Base-by-base conservation (phyloP, 2,113 vertebrate species). In the Gambusia holbrooki region DNA sequence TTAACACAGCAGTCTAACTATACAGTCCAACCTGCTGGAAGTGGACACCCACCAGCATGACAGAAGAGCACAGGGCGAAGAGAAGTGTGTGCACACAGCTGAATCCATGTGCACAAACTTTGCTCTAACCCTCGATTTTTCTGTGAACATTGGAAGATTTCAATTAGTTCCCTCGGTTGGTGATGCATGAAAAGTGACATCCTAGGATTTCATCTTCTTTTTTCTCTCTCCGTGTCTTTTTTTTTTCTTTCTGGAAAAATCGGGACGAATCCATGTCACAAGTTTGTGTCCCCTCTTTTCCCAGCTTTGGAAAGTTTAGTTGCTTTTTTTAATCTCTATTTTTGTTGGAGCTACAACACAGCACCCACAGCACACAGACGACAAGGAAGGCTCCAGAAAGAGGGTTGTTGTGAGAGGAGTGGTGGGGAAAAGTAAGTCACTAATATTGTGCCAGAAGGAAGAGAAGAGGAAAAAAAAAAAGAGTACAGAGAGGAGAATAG, bases 341-440 rank as follows among this genome's bases (percentile, higher is more conserved):
- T 87, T 89, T 90, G 89, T 90, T 89, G 89, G 90, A 94, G 93
- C 89, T 93, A 94, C 93, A 87, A 86, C 94, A 95, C 93, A 87
- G 94, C 93, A 95, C 92, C 89, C 90, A 95, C 92, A 87, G 88
- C 89, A 94, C 92, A 93, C 85, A 85, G 87, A 94, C 86, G 66
- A 94, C 84, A 74, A 89, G 79, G 67, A 80, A 51, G 77, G 77
- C 58, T 87, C 87, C 89, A 88, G 68, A 84, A 83, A 66, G 73
- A 27, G 73, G 22, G 11, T n/a, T 11, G 69, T 63, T 12, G 37
- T 48, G 17, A 48, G 6, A 48, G n/a, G 14, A 80, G 82, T 73
- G 71, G 29, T 33, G 33, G n/a, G 54, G 69, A n/a, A 67, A 51
- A 51, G 54, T 32, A 40, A 69, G 83, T 85, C 84, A 81, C 86